Evolutionary conservation across 2,113 vertebrate genomes (phyloP).

Genomic region (Panthera tigris): DNA sequence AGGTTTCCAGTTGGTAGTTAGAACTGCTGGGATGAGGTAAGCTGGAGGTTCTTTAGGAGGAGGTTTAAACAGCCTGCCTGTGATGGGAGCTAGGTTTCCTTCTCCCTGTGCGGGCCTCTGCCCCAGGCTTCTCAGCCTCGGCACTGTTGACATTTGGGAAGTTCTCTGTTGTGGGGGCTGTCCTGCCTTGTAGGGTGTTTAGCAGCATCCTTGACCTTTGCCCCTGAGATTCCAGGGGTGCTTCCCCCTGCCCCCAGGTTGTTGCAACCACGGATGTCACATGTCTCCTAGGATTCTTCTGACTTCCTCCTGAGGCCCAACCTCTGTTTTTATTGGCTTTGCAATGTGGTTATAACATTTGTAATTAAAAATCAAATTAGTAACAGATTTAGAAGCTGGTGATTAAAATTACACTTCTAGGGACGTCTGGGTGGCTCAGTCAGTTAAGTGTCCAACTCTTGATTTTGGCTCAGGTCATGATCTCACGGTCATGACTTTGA

Average conservation of each 20-base stretch:
- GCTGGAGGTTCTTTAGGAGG: not conserved
- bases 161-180: not conserved
- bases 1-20: not conserved
- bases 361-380: constrained; percentile 19
- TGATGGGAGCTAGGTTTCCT: not conserved
- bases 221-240: not conserved
- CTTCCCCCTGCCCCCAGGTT: not conserved
- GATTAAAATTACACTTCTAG: constrained; percentile 5
- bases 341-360: not conserved
- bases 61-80: not conserved
- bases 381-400: constrained; percentile 15
- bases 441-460: too few species aligned
- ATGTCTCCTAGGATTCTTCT: not conserved
- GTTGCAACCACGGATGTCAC: not conserved
- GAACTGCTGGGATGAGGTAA: not conserved
- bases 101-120: not conserved
- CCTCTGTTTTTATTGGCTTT: not conserved
- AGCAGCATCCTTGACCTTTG: not conserved
- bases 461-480: too few species aligned
- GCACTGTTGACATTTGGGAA: not conserved
- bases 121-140: not conserved
- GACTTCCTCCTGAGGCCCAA: not conserved
- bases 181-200: not conserved
- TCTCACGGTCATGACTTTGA: too few species aligned
- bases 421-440: too few species aligned